Conservation (phyloP, 2,797 vertebrate genomes). For the Chloroceryle amazona region DNA sequence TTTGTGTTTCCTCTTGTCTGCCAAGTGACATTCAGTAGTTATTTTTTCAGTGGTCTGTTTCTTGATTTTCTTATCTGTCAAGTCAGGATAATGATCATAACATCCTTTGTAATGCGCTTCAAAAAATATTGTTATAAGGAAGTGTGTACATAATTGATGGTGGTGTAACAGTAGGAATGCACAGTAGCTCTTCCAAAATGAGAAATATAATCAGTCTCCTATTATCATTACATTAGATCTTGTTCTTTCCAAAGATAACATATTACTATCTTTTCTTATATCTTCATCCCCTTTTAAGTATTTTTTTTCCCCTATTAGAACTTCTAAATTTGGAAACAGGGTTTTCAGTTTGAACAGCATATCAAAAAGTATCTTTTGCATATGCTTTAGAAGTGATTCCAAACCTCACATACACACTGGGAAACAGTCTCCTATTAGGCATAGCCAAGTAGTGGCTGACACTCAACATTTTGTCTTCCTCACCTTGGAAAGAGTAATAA, state of each 20-base stretch:
- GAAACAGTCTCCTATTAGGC: not conserved
- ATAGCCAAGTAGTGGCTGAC: not conserved
- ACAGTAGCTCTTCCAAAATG: constrained; percentile 5
- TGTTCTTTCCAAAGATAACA: not conserved
- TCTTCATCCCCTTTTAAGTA: not conserved
- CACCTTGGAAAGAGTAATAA: not conserved
- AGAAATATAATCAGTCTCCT: constrained; percentile 23
- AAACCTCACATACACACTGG: not conserved
- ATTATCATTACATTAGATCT: not conserved
- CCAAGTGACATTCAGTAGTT: not conserved
- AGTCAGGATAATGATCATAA: not conserved
- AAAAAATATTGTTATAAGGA: constrained; percentile 47
- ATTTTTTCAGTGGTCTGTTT: constrained; percentile 16
- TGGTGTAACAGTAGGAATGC: constrained; percentile 2
- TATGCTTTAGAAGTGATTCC: constrained; percentile 3
- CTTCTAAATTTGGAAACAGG: constrained; percentile 9
- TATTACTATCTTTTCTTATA: not conserved
- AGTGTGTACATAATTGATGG: not conserved
- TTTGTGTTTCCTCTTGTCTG: not conserved
- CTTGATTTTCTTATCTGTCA: constrained; percentile 13
- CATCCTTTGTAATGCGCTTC: not conserved
- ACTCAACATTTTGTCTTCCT: not conserved
- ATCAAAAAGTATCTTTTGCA: not conserved
- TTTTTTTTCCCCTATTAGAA: not conserved
- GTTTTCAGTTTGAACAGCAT: constrained; percentile 27